phyloP scores from a whole-genome alignment of 2,888 invertebrate species.

The Macropis europaea region DNA sequence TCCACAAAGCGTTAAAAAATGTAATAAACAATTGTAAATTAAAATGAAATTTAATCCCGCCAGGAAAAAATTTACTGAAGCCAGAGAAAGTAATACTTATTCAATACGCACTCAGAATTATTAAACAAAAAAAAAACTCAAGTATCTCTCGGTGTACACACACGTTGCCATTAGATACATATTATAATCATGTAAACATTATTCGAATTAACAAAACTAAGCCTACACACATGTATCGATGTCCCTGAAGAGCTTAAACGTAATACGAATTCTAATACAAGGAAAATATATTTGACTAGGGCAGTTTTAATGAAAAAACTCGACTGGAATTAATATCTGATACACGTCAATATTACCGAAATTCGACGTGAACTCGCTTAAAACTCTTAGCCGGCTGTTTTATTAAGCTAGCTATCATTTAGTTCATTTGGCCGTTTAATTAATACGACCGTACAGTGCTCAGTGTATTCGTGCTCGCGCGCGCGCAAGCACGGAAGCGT shows the following conservation, averaged over 20 bases:
- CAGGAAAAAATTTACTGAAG: no score
- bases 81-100: not conserved
- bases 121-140: not conserved
- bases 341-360: not conserved
- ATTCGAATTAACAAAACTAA: no score
- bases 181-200: no score
- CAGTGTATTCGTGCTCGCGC: conserved; percentile 10
- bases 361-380: not conserved
- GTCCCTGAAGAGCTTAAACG: no score
- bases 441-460: conserved; percentile 40
- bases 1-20: no score
- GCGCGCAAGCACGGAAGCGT: conserved; percentile 11
- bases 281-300: no score
- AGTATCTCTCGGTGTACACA: no score
- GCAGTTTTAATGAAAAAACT: not conserved
- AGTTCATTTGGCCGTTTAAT: conserved; percentile 52
- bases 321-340: not conserved
- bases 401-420: conserved; percentile 39
- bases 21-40: no score
- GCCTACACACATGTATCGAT: no score
- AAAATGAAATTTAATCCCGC: no score
- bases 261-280: no score
- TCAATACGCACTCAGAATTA: not conserved
- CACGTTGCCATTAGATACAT: no score
- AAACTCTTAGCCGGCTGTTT: conserved; percentile 23